A percentile compares a stretch with the other conserved stretches of the same genome.
Evolutionary conservation across 2,113 vertebrate species (phyloP).

Genomic region (Embiotoca jacksoni): DNA sequence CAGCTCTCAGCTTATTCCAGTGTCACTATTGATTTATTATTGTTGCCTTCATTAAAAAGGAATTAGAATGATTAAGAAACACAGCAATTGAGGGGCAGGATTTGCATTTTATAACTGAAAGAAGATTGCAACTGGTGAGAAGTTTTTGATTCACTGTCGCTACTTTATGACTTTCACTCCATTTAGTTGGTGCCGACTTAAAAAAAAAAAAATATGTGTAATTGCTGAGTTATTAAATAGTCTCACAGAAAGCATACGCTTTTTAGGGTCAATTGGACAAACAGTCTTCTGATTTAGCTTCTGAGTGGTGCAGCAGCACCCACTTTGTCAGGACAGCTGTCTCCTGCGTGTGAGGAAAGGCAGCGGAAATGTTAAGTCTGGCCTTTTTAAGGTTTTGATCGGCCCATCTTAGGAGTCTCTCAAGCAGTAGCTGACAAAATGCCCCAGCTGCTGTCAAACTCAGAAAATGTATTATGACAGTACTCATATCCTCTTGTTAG

Average conservation of each 20-base stretch:
- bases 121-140: background rate
- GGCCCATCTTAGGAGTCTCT: slow-evolving; percentile 13
- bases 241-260: background rate
- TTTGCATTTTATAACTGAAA: slow-evolving; percentile 3
- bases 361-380: slow-evolving; percentile 1
- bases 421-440: slow-evolving; percentile 17
- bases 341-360: background rate
- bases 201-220: background rate
- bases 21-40: background rate
- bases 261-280: background rate
- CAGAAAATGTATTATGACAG: background rate
- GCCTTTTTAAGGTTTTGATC: slow-evolving; percentile 28
- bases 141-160: background rate
- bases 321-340: background rate
- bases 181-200: background rate
- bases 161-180: background rate
- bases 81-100: background rate
- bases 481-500: slow-evolving; percentile 35
- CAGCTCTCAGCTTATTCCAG: slow-evolving; percentile 3
- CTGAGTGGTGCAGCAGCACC: background rate
- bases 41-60: slow-evolving; percentile 22
- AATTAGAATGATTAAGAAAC: background rate
- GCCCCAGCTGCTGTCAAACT: slow-evolving; percentile 20
- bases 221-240: background rate
- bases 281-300: background rate